Evolutionary conservation across 2,113 vertebrate species (phyloP), one percentile per base, ranked within the genome.

Genomic region (Epinephelus cyanopodus): DNA sequence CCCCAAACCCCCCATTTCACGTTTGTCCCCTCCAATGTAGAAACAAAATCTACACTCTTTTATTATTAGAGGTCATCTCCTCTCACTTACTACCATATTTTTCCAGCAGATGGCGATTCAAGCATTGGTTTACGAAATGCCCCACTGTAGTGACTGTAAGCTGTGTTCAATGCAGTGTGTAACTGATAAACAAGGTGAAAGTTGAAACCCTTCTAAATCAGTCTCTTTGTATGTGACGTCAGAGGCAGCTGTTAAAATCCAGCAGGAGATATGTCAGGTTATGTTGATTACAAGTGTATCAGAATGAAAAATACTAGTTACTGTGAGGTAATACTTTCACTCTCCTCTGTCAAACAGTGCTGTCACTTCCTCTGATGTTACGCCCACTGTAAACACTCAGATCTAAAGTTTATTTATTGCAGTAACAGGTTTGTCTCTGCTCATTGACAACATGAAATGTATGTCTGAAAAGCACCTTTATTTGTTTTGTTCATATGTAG

Each of bases 381-480:
- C 12, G 45, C 11, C 3, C 3, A 7, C 37, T 23, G 15, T n/a
- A 53, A 42, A 56, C 47, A 52, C 12, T 1, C 17, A 54, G 9
- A 45, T 21, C 18, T 19, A 54, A 33, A 53, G 19, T 39, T n/a
- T 6, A 39, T 29, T 77, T 4, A 48, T 73, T 56, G 45, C 18
- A 62, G 5, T 12, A 50, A 48, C 33, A 62, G 21, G 15, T 47
- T 50, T 48, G 27, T 33, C 15, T 65, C 21, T 56, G 25, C 29
- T 82, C 8, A 66, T 0, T 72, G 14, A 74, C 14, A 58, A 45
- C n/a, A 60, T 10, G 0, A 47, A 0, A 19, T 33, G 8, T 67
- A 66, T 80, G 15, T 54, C n/a, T 37, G 15, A 70, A 79, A 76
- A 79, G 19, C 25, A 76, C 60, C 39, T 87, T 87, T 81, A 87